Evolutionary conservation across 2,113 vertebrate genomes (phyloP).

Genomic region (Nesoenas mayeri): DNA sequence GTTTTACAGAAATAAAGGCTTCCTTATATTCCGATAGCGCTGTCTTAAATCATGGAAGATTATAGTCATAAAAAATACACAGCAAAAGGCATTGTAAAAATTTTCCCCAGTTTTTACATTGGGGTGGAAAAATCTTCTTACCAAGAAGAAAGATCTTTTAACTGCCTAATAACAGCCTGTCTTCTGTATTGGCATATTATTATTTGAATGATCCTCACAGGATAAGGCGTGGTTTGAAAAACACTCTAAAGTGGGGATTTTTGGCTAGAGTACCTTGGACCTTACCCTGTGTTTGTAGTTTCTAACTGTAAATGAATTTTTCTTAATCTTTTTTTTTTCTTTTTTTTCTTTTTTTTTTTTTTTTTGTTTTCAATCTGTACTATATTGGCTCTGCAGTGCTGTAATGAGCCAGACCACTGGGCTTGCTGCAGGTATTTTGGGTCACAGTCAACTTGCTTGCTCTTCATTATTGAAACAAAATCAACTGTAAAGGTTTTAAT

Average conservation of each 20-base stretch:
- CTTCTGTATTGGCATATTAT: not conserved
- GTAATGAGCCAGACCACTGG: not conserved
- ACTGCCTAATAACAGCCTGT: not conserved
- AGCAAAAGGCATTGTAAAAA: not conserved
- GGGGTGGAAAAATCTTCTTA: not conserved
- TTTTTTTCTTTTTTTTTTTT: no score
- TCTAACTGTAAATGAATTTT: not conserved
- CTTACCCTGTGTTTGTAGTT: not conserved
- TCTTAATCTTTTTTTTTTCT: not conserved
- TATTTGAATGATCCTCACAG: not conserved
- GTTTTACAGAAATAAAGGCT: not conserved
- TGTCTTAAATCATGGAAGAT: not conserved
- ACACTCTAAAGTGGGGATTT: fast-evolving
- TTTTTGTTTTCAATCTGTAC: not conserved
- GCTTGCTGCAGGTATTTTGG: not conserved
- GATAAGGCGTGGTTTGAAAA: not conserved
- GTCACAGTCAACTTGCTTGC: not conserved
- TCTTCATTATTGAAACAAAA: not conserved
- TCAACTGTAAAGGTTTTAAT: not conserved
- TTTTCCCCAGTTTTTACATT: not conserved
- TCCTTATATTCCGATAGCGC: not conserved
- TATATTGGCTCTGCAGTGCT: not conserved
- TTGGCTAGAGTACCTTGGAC: not conserved
- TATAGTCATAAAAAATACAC: not conserved
- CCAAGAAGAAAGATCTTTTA: not conserved